phyloP scores from a whole-genome alignment of 2,113 vertebrate species.

The Chlorodrepanis virens region DNA sequence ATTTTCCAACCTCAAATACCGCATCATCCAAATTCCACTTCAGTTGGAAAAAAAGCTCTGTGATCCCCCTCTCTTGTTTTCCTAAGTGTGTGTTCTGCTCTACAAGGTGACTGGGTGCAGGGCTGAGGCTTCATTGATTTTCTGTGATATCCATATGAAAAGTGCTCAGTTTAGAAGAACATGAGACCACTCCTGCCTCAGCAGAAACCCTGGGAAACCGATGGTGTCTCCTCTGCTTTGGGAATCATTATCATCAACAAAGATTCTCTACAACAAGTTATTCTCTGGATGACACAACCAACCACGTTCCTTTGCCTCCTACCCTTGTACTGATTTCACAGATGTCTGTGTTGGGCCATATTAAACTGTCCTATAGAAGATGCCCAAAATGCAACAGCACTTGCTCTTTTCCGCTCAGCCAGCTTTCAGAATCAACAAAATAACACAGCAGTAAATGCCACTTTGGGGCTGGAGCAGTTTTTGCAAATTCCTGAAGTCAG shows the following conservation, averaged over 20 bases:
- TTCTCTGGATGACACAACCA: background rate
- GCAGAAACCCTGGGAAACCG: background rate
- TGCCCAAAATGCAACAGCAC: background rate
- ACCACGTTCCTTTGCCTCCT: background rate
- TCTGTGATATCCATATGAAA: background rate
- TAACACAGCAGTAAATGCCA: background rate
- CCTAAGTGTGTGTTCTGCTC: background rate
- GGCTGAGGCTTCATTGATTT: background rate
- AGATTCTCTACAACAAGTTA: background rate
- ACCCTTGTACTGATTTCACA: background rate
- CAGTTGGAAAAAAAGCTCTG: background rate
- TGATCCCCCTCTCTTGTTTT: background rate
- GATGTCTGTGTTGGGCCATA: background rate
- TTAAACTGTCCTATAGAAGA: background rate
- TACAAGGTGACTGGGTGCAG: background rate
- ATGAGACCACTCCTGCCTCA: background rate
- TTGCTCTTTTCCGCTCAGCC: background rate
- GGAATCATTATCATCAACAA: background rate
- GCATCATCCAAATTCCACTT: background rate
- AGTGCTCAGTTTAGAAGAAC: background rate
- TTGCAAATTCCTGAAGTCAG: background rate
- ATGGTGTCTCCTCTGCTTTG: background rate
- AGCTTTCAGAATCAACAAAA: background rate
- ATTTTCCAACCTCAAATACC: background rate
- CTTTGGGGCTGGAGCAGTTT: background rate